phyloP scores from a whole-genome alignment of 1,140 invertebrate species.

The Drosophila nigrodunni region DNA sequence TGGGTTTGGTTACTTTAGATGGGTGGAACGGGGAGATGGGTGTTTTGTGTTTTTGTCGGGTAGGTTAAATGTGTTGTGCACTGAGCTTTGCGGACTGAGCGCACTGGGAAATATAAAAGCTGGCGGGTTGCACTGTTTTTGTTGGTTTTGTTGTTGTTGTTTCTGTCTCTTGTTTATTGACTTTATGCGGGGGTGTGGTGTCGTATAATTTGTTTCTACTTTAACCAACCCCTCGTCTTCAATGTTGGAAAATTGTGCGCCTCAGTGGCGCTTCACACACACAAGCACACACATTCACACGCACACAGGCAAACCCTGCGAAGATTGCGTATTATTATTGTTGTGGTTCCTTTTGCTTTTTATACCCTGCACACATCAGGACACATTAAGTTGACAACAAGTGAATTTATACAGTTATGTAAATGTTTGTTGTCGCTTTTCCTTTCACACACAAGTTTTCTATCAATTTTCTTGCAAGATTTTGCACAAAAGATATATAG shows the following conservation, averaged over 20 bases:
- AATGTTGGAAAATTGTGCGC: slow-evolving; percentile 74
- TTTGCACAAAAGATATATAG: neutral
- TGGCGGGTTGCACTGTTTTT: slow-evolving; percentile 55
- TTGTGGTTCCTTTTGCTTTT: slow-evolving; percentile 23
- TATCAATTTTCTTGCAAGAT: too few species aligned
- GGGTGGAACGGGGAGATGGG: slow-evolving; percentile 1
- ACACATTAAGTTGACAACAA: slow-evolving; percentile 2
- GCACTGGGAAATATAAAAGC: slow-evolving; percentile 72
- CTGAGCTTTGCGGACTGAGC: slow-evolving; percentile 43
- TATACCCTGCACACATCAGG: slow-evolving; percentile 28
- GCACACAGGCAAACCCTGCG: neutral
- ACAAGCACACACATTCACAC: slow-evolving; percentile 15
- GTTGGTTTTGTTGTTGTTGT: slow-evolving; percentile 53
- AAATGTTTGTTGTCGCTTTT: neutral
- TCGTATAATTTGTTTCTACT: slow-evolving; percentile 82
- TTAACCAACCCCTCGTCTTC: slow-evolving; percentile 61
- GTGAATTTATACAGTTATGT: slow-evolving; percentile 10
- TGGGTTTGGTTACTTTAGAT: slow-evolving; percentile 21
- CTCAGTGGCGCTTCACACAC: slow-evolving; percentile 68
- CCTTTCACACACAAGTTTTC: too few species aligned
- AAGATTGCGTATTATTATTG: slow-evolving; percentile 41
- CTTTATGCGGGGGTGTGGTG: slow-evolving; percentile 68
- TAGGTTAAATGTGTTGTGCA: slow-evolving; percentile 52
- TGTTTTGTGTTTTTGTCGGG: slow-evolving; percentile 46
- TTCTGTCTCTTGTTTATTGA: slow-evolving; percentile 75